These are phyloP conservation scores for Dicentrarchus labrax DNA, from an alignment of 2,113 vertebrate genomes.

Conservation along the genomic window DNA sequence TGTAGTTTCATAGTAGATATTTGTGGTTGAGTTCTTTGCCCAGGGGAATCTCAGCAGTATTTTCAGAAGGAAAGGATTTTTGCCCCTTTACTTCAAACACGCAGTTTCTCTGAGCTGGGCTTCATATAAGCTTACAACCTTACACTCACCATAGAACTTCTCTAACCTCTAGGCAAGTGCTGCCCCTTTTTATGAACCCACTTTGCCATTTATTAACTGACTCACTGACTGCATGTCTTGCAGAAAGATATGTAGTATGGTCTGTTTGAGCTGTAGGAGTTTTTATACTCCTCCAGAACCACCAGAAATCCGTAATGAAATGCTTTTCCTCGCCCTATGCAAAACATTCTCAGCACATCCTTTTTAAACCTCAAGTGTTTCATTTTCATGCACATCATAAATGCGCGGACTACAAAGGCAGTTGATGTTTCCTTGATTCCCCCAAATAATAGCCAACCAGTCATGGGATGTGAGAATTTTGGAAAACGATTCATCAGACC, in stretches of 20 bases:
- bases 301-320: constrained; percentile 12
- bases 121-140: constrained; percentile 46
- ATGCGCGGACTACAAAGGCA: constrained; percentile 11
- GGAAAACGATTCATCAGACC: constrained; percentile 25
- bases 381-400: constrained; percentile 44
- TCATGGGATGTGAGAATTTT: neutral
- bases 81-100: constrained; percentile 32
- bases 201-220: constrained; percentile 68
- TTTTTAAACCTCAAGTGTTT: constrained; percentile 43
- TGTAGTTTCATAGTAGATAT: constrained; percentile 27
- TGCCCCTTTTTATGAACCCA: constrained; percentile 65
- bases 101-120: constrained; percentile 38
- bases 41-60: neutral
- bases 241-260: constrained; percentile 30
- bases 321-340: neutral
- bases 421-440: constrained; percentile 40
- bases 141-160: constrained; percentile 34
- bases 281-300: neutral
- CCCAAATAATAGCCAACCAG: constrained; percentile 46
- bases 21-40: neutral
- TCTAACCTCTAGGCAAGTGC: constrained; percentile 62
- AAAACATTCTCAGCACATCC: constrained; percentile 39
- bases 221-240: constrained; percentile 45
- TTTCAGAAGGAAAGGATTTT: constrained; percentile 13
- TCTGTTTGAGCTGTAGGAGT: constrained; percentile 39